Conservation (phyloP, 1,140 invertebrate species). For the Drosophila setifemur region DNA sequence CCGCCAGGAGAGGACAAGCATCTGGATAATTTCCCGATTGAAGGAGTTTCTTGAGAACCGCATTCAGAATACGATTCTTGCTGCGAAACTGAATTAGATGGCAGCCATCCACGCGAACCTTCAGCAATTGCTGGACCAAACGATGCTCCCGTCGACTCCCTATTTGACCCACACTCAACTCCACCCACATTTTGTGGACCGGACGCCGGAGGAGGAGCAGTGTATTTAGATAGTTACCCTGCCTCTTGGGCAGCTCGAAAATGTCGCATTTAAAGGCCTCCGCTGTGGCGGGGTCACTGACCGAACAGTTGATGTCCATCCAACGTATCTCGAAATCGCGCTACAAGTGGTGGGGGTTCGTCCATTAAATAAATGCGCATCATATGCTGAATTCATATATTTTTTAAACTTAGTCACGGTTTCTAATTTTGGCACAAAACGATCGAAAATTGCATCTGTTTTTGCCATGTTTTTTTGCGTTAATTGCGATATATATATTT, state of each 20-base stretch:
- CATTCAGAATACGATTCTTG: constrained; percentile 42
- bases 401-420: constrained; percentile 24
- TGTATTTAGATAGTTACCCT: constrained; percentile 45
- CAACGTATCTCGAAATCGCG: constrained; percentile 56
- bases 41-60: constrained; percentile 36
- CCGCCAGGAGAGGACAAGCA: constrained; percentile 36
- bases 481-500: too few relatives aligned
- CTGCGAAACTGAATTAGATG: constrained; percentile 18
- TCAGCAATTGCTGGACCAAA: constrained; percentile 27
- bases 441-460: constrained; percentile 1
- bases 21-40: constrained; percentile 48
- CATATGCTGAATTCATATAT: constrained; percentile 25
- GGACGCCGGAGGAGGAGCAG: constrained; percentile 7
- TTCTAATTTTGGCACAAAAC: constrained; percentile 2
- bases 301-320: constrained; percentile 43
- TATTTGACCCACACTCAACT: constrained; percentile 27
- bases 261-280: constrained; percentile 33
- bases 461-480: neutral
- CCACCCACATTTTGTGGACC: constrained; percentile 27
- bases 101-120: constrained; percentile 42
- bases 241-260: constrained; percentile 31
- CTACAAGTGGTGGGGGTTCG: constrained; percentile 42
- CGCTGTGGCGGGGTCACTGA: constrained; percentile 15
- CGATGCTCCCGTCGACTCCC: neutral
- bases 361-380: constrained; percentile 40